A percentile compares a stretch with the other conserved stretches of the same genome.
Evolutionary conservation across 2,888 invertebrate species (phyloP).

Genomic region (Apantesis nais): DNA sequence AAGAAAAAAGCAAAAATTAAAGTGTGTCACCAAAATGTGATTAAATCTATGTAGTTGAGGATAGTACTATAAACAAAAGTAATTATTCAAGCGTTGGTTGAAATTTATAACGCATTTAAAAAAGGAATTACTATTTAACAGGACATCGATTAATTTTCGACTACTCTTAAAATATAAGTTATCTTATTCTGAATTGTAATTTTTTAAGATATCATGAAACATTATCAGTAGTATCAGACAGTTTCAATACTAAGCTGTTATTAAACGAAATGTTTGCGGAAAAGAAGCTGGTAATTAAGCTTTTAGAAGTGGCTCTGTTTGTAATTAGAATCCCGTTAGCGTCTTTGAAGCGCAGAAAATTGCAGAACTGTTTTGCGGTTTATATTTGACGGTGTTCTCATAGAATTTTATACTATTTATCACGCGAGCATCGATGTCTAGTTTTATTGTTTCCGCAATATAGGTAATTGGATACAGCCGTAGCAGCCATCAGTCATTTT

Average conservation of each 20-base stretch:
- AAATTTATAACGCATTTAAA: neutral
- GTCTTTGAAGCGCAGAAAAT: constrained; percentile 45
- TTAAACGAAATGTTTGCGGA: neutral
- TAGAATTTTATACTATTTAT: constrained; percentile 62
- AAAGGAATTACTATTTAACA: neutral
- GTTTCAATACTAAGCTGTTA: constrained; percentile 6
- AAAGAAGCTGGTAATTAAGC: constrained; percentile 6
- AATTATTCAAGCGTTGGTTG: neutral
- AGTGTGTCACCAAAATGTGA: constrained; percentile 20
- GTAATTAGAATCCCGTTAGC: constrained; percentile 49
- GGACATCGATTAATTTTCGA: neutral
- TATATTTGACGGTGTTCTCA: constrained; percentile 40
- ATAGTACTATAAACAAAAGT: neutral
- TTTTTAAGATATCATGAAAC: neutral
- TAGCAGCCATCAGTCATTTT: constrained; percentile 27
- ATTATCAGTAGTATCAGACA: constrained; percentile 19
- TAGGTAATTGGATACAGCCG: constrained; percentile 55
- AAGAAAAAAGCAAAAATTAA: neutral
- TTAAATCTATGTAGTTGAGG: neutral
- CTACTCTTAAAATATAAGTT: neutral
- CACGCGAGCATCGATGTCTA: constrained; percentile 47
- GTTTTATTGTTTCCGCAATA: constrained; percentile 70
- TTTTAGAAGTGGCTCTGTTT: constrained; percentile 27
- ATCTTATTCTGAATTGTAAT: neutral
- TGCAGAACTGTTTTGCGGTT: constrained; percentile 46